Evolutionary conservation across 23 tunicate genomes (phyloP).

Genomic region (Halocynthia aurantium): DNA sequence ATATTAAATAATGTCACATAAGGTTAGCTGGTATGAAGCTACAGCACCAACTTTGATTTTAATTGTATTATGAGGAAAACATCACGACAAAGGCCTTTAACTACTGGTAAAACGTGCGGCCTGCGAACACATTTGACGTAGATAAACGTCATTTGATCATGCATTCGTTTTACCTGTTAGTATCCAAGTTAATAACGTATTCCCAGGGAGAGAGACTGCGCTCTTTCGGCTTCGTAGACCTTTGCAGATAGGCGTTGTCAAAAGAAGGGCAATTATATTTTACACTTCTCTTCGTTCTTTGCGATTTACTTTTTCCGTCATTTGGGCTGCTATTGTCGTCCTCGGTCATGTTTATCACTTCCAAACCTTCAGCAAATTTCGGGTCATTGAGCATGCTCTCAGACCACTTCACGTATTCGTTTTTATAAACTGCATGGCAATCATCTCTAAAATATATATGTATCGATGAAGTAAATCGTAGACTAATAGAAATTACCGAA

Average conservation of each 20-base stretch:
- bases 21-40: too few relatives aligned
- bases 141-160: too few relatives aligned
- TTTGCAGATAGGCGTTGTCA: neutral
- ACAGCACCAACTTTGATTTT: too few relatives aligned
- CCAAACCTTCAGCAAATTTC: neutral
- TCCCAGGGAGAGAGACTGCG: conserved; percentile 13
- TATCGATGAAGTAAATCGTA: too few relatives aligned
- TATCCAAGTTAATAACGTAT: conserved; percentile 6
- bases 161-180: neutral
- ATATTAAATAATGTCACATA: too few relatives aligned
- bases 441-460: too few relatives aligned
- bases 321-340: neutral
- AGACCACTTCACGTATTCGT: conserved; percentile 11
- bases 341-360: neutral
- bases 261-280: neutral
- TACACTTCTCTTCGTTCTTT: neutral
- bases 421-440: neutral
- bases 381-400: conserved; percentile 2
- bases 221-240: neutral
- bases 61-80: too few relatives aligned
- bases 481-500: too few relatives aligned
- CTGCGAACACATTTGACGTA: too few relatives aligned
- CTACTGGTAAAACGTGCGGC: too few relatives aligned
- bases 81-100: too few relatives aligned
- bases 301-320: too few relatives aligned